A percentile compares a stretch with the other conserved stretches of the same genome.
These are phyloP conservation scores for Clarias platycephalus DNA, from an alignment of 2,797 vertebrate species.

Conservation along the genomic window DNA sequence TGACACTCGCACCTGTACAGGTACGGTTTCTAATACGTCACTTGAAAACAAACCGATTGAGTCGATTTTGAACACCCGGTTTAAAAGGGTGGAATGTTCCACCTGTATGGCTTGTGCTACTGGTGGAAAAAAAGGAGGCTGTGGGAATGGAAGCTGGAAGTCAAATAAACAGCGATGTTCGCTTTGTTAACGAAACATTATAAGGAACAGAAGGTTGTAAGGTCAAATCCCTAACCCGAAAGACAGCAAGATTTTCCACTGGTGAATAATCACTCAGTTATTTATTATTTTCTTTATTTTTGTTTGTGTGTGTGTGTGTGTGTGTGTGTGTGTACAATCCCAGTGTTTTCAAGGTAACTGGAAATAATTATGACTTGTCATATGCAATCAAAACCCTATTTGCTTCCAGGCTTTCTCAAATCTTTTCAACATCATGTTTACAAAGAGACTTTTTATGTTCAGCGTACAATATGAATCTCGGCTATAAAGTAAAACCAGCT, in stretches of 20 bases:
- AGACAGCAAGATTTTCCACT: neutral
- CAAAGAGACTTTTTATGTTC: neutral
- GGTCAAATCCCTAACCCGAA: neutral
- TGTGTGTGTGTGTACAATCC: neutral
- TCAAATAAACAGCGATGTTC: neutral
- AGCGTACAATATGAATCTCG: neutral
- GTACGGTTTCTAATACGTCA: slow-evolving; percentile 12
- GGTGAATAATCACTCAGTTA: neutral
- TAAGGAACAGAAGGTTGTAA: neutral
- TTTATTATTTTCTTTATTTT: neutral
- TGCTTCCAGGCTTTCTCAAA: neutral
- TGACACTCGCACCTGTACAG: slow-evolving; percentile 75
- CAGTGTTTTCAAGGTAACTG: neutral
- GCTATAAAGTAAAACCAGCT: slow-evolving; percentile 22
- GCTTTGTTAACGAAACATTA: neutral
- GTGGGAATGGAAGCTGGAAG: neutral
- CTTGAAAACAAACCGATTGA: neutral
- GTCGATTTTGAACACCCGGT: neutral
- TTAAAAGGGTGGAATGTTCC: neutral
- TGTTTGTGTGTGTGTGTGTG: too few relatives aligned
- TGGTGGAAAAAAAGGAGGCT: neutral
- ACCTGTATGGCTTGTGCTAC: neutral
- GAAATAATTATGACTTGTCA: slow-evolving; percentile 6
- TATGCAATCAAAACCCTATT: neutral
- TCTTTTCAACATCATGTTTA: slow-evolving; percentile 6